These are phyloP conservation scores for Esox niger DNA, from an alignment of 2,113 vertebrate genomes.

Conservation along the genomic window DNA sequence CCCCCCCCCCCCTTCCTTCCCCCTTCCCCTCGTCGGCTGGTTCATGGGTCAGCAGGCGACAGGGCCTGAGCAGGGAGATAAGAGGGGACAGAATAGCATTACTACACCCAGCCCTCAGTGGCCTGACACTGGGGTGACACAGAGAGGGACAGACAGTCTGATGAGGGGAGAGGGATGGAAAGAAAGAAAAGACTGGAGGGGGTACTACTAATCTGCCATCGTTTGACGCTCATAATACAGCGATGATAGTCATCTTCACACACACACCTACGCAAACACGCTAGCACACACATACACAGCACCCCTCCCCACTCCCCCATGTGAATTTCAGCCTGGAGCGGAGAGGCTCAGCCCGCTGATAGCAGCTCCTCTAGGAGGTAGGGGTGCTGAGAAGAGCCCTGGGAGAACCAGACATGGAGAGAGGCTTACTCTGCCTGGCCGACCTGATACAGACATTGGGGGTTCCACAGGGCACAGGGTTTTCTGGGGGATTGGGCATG, in stretches of 20 bases:
- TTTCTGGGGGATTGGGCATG: slow-evolving; percentile 1
- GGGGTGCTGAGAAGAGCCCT: no score
- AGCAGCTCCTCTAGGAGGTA: no score
- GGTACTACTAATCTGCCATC: slow-evolving; percentile 60
- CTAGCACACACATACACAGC: slow-evolving; percentile 56
- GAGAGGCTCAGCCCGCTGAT: no score
- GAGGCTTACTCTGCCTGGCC: slow-evolving; percentile 7
- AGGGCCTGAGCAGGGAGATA: slow-evolving; percentile 72
- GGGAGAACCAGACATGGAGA: no score
- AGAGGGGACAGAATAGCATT: slow-evolving; percentile 67
- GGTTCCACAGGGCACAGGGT: slow-evolving; percentile 28
- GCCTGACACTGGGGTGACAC: slow-evolving; percentile 47
- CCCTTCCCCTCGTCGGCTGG: slow-evolving; percentile 46
- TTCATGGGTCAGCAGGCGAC: slow-evolving; percentile 69
- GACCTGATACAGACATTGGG: slow-evolving; percentile 66
- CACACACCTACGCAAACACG: slow-evolving; percentile 28
- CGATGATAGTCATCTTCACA: slow-evolving; percentile 64
- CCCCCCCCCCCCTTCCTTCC: slow-evolving; percentile 17
- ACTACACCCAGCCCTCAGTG: slow-evolving; percentile 56
- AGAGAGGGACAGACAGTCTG: slow-evolving; percentile 41
- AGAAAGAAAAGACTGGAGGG: slow-evolving; percentile 26
- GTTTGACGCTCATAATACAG: slow-evolving; percentile 69
- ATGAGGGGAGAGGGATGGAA: slow-evolving; percentile 17
- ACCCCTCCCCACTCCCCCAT: slow-evolving; percentile 40
- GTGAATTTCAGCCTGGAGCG: slow-evolving; percentile 64